Base-by-base conservation (phyloP, 1,140 invertebrate species). In the Drosophila sp. region DNA sequence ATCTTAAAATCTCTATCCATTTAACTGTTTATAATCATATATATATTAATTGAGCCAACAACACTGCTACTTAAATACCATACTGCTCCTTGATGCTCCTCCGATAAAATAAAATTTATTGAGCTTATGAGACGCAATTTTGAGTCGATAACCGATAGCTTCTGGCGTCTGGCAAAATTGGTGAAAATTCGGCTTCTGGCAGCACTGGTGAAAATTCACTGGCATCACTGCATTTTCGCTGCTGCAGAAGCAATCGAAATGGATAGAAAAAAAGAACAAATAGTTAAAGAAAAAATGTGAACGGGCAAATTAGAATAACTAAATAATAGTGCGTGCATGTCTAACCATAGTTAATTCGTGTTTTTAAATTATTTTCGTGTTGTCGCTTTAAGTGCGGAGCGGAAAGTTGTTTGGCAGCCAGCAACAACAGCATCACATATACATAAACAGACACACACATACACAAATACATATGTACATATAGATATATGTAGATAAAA, bases 221-320 rank as follows among this genome's bases (percentile, higher is more conserved):
- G 44, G 44, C 44, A 50, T 50, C 44, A 69, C 75, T 68, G 68
- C 72, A 80, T 80, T 80, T 80, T 79, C 76, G 69, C 66, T 79
- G 76, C 66, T 79, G 76, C 68, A 69, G 61, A 68, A 72, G 54
- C 38, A 57, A 58, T 76, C 41, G 58, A 57, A 62, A 74, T 41
- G 66, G 72, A 40, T 65, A 50, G 62, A 33, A 76, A 83, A 89
- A 87, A 70, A 68, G 58, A 55, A 57, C 63, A 78, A 66, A 76
- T 76, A 83, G 68, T 70, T 89, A 72, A 89, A 71, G 74, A 65
- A 84, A 89, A 89, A 75, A 89, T 84, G 73, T 89, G 68, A 89
- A 89, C 68, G 40, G 62, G 68, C 56, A 66, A 78, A 61, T 30
- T 44, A 76, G 60, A 58, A 60, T 27, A 75, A 55, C 47, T 67